These are phyloP conservation scores for Plagiodera versicolora DNA, from an alignment of 2,888 invertebrate genomes.

Conservation along the genomic window DNA sequence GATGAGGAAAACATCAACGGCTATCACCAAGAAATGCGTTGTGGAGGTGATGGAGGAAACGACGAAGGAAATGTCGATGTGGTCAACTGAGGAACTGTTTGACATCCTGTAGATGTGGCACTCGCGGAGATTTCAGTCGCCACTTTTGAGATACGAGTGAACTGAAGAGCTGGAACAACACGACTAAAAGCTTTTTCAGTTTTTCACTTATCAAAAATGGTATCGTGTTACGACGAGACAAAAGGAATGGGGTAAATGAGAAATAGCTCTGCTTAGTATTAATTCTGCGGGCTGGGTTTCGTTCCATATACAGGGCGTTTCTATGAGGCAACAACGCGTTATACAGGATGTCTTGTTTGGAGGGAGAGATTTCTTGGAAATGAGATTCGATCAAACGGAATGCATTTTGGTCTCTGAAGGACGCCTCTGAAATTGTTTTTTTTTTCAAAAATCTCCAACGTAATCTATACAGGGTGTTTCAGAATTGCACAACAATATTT, in stretches of 20 bases:
- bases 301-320: too few relatives aligned
- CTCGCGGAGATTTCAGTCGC: not conserved
- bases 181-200: not conserved
- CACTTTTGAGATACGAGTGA: not conserved
- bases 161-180: not conserved
- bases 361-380: too few relatives aligned
- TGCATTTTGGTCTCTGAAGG: too few relatives aligned
- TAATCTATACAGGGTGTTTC: too few relatives aligned
- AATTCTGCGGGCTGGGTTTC: too few relatives aligned
- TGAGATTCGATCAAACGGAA: too few relatives aligned
- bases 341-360: too few relatives aligned
- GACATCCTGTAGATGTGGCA: not conserved
- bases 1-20: slow-evolving; percentile 7
- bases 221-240: not conserved
- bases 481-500: too few relatives aligned
- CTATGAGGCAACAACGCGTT: too few relatives aligned
- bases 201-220: not conserved
- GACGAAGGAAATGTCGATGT: not conserved
- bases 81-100: not conserved
- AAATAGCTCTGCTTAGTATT: too few relatives aligned
- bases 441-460: too few relatives aligned
- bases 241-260: not conserved
- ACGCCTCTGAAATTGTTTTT: too few relatives aligned
- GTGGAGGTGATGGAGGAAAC: not conserved
- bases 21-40: slow-evolving; percentile 1